Base-by-base conservation (phyloP, 2,113 vertebrate species). In the Sporophila hypoxantha region DNA sequence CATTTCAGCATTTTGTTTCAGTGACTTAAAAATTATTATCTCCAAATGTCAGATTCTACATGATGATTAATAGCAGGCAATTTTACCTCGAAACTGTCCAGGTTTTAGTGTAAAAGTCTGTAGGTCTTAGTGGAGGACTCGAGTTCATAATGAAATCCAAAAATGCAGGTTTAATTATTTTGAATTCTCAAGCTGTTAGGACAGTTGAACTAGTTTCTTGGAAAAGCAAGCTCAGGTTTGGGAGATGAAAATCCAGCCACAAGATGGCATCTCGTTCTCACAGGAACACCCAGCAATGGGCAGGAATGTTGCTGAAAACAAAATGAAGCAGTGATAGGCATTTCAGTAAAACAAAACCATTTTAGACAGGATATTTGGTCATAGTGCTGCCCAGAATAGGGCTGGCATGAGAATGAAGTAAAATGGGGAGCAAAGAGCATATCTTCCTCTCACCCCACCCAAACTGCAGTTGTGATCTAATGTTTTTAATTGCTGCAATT, bases 181-280 rank as follows among this genome's bases (percentile, higher is more conserved):
- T 81, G 53, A 37, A 60, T 64, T 36, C 81, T 60, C 37, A 39
- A 41, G 47, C 47, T 74, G 52, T 70, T 59, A 19, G 44, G 44
- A 57, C 39, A 52, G 68, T 21, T 55, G 60, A 79, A 76, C 36
- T 25, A 69, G 15, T 52, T 93, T 57, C 65, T 74, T 1, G 2
- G 68, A 59, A 83, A 59, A 82, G 25, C 23, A 59, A 68, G n/a
- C 60, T 56, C 30, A 65, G 65, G 17, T 23, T 55, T 76, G 85
- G 27, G 78, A 66, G 66, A 64, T 16, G 44, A 67, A 79, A 87
- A 80, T 85, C 60, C 22, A 13, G 60, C 93, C 95, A 94, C 94
- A 84, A 94, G 95, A 91, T 96, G 95, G 94, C 95, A 95, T 91
- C 84, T 95, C 8, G 6, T 69, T 92, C 93, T 94, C 90, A 89